These are phyloP conservation scores for Mimumesa dahlbomi DNA, from an alignment of 2,888 invertebrate species.

Conservation along the genomic window DNA sequence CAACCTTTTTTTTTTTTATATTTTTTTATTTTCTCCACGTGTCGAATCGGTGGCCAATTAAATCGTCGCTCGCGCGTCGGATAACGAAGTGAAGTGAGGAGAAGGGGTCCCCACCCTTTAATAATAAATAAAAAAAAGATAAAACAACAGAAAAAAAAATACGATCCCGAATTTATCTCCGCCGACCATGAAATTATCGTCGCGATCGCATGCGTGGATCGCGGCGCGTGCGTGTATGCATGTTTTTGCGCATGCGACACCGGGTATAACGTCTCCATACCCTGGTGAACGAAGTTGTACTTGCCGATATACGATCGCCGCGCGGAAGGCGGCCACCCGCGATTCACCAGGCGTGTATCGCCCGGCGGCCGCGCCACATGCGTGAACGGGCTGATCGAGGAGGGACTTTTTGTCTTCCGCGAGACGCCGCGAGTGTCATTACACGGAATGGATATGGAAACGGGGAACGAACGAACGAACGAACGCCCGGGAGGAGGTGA, in stretches of 20 bases:
- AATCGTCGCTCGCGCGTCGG: slow-evolving; percentile 6
- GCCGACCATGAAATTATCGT: slow-evolving; percentile 21
- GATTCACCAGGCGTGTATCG: slow-evolving; percentile 69
- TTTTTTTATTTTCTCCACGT: background rate
- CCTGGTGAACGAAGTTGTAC: slow-evolving; percentile 75
- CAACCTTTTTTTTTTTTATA: background rate
- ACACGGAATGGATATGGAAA: too few relatives aligned
- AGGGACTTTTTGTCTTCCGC: too few relatives aligned
- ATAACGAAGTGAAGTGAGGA: too few relatives aligned
- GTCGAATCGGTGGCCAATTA: slow-evolving; percentile 27
- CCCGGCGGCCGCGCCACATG: slow-evolving; percentile 64
- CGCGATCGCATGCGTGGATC: slow-evolving; percentile 3
- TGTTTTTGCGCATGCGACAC: slow-evolving; percentile 46
- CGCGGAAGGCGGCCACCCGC: slow-evolving; percentile 77
- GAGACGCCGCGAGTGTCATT: too few relatives aligned
- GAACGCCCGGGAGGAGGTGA: too few relatives aligned
- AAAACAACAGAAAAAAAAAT: too few relatives aligned
- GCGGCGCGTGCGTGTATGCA: slow-evolving; percentile 22
- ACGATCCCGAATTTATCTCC: slow-evolving; percentile 24
- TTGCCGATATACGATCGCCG: slow-evolving; percentile 77
- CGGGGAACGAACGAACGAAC: too few relatives aligned
- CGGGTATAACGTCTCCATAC: slow-evolving; percentile 76
- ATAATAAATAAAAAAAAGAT: too few relatives aligned
- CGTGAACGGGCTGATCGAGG: slow-evolving; percentile 40
- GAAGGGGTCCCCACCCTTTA: too few relatives aligned